A percentile compares a stretch with the other conserved stretches of the same genome.
phyloP scores from a whole-genome alignment of 2,113 vertebrate species.

The Menura novaehollandiae region DNA sequence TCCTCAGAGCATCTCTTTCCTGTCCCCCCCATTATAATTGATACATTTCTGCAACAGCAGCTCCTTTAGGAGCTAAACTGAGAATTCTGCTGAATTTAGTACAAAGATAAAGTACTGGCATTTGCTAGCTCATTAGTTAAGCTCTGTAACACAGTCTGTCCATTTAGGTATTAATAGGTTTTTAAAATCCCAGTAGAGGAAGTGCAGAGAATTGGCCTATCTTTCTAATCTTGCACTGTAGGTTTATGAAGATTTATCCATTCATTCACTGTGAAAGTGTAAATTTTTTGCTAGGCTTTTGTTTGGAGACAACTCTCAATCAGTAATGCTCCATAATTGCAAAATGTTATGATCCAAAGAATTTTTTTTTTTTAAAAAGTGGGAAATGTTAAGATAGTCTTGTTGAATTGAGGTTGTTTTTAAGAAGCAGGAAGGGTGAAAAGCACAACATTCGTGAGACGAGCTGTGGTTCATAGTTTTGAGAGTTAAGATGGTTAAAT shows the following conservation, averaged over 20 bases:
- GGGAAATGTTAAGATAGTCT: neutral
- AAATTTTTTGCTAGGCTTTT: neutral
- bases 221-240: neutral
- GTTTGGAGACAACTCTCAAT: neutral
- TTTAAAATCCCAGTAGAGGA: neutral
- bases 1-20: neutral
- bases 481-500: neutral
- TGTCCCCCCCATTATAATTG: neutral
- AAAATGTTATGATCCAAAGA: neutral
- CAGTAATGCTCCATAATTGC: neutral
- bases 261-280: neutral
- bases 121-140: neutral
- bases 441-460: accelerated
- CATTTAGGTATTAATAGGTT: neutral
- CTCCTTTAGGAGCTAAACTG: neutral
- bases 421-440: neutral
- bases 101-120: neutral
- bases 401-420: neutral
- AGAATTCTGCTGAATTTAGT: neutral
- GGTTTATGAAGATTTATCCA: neutral
- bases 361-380: neutral
- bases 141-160: neutral
- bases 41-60: neutral
- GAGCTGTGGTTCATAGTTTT: neutral
- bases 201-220: neutral